Conservation (phyloP, 2,888 invertebrate genomes). For the Dasypogon diadema region DNA sequence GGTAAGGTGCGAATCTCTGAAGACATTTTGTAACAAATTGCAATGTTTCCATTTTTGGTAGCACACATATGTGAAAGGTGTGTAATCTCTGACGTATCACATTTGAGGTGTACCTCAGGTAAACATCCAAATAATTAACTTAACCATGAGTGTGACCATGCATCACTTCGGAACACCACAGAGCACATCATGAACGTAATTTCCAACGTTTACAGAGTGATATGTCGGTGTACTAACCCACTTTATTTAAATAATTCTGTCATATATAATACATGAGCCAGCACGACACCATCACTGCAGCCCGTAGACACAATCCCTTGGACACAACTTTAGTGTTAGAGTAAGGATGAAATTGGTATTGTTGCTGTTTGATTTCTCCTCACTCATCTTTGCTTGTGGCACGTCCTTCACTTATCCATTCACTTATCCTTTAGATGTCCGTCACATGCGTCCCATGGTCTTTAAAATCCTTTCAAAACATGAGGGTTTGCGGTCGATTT, state of each 20-base stretch:
- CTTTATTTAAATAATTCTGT: background rate
- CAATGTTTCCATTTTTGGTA: slow-evolving; percentile 59
- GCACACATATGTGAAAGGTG: slow-evolving; percentile 58
- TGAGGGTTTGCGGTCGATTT: background rate
- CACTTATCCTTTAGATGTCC: slow-evolving; percentile 26
- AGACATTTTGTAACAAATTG: slow-evolving; percentile 59
- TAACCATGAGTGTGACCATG: slow-evolving; percentile 1
- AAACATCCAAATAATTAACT: slow-evolving; percentile 35
- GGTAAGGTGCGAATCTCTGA: slow-evolving; percentile 57
- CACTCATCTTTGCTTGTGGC: slow-evolving; percentile 26
- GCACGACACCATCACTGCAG: background rate
- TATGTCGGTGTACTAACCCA: slow-evolving; percentile 11
- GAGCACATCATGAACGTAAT: slow-evolving; percentile 4
- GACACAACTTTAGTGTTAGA: slow-evolving; percentile 57
- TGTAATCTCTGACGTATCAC: slow-evolving; percentile 39
- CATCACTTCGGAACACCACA: slow-evolving; percentile 2
- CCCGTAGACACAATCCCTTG: slow-evolving; percentile 29
- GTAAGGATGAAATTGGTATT: slow-evolving; percentile 57
- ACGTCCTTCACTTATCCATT: slow-evolving; percentile 1
- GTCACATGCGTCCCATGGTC: background rate
- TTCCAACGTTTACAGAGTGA: slow-evolving; percentile 8
- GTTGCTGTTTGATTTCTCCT: slow-evolving; percentile 24
- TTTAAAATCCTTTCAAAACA: background rate
- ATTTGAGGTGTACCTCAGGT: slow-evolving; percentile 37
- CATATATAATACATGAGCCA: background rate